Evolutionary conservation across 1,140 invertebrate species (phyloP).

Genomic region (Vollenhovia emeryi): DNA sequence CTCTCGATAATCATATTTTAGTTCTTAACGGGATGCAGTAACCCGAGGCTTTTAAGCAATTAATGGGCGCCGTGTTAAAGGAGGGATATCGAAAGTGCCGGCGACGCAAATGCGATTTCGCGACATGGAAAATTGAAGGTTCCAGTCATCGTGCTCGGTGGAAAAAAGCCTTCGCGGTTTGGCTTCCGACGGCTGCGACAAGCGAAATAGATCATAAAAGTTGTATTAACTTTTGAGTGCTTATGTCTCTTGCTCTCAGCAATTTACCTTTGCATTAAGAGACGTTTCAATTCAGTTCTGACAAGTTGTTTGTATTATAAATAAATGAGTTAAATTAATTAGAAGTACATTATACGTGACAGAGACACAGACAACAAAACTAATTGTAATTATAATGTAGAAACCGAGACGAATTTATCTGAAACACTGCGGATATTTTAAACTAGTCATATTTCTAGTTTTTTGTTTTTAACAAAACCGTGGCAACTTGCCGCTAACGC

Average conservation of each 20-base stretch:
- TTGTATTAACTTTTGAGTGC: conserved; percentile 43
- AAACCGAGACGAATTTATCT: background rate
- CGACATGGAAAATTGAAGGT: conserved; percentile 59
- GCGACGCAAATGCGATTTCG: conserved; percentile 54
- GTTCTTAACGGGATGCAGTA: conserved; percentile 51
- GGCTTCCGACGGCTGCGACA: background rate
- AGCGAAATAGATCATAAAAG: conserved; percentile 36
- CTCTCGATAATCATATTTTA: conserved; percentile 64
- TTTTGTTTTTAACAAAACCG: background rate
- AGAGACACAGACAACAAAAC: background rate
- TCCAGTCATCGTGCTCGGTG: background rate
- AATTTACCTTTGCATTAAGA: background rate
- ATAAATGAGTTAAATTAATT: too few species aligned
- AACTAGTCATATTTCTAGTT: background rate
- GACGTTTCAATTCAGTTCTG: background rate
- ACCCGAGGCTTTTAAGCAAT: conserved; percentile 60
- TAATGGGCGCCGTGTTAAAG: conserved; percentile 44
- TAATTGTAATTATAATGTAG: background rate
- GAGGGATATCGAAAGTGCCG: conserved; percentile 13
- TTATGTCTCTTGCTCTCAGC: background rate
- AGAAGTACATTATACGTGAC: too few species aligned
- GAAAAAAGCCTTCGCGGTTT: conserved; percentile 44
- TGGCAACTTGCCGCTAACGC: background rate
- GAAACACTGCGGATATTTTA: background rate
- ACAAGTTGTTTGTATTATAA: too few species aligned